Base-by-base conservation (phyloP, 2,797 vertebrate genomes). In the Betta splendens region DNA sequence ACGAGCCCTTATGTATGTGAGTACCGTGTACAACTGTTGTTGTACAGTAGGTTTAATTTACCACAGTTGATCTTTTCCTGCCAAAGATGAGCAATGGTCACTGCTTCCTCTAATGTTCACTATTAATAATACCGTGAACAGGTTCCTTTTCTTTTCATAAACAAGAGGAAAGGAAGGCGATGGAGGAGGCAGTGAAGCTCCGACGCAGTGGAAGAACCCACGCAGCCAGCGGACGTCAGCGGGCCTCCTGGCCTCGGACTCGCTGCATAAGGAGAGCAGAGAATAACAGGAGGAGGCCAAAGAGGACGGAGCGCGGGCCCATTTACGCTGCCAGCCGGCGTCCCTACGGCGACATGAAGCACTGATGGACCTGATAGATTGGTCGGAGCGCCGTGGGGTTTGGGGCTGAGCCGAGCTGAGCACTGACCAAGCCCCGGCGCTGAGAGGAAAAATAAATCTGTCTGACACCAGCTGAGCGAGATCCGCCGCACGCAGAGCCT, bases 281-380 rank as follows among this genome's bases (percentile, higher is more conserved):
- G 37, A 51, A 52, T 43, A 33, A 44, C 23, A 59, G 54, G 42
- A 17, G 23, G 56, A 65, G 35, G 51, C 66, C 46, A 51, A 75
- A 63, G 56, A 56, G 50, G 55, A 42, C 49, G 52, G 61, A 58
- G 59, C 70, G 51, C 3, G 36, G 80, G 67, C 75, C 81, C 61
- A 82, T 82, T 80, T 25, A 11, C 64, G 65, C 86, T 79, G 72
- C 66, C 67, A 80, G 73, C 75, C 73, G 74, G 67, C 72, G 78
- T 87, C 81, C 88, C 80, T 55, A 57, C 73, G 85, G 87, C 77
- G 61, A 60, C 80, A 81, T 73, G 72, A 83, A 87, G 77, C 72
- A 70, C 86, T 85, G 88, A 89, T 87, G 80, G 81, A 89, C 70
- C 73, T 88, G 79, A 83, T 85, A 84, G 79, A 85, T 86, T 81